These are phyloP conservation scores for Notospermus geniculatus DNA, from an alignment of 1,140 invertebrate genomes.

Conservation along the genomic window DNA sequence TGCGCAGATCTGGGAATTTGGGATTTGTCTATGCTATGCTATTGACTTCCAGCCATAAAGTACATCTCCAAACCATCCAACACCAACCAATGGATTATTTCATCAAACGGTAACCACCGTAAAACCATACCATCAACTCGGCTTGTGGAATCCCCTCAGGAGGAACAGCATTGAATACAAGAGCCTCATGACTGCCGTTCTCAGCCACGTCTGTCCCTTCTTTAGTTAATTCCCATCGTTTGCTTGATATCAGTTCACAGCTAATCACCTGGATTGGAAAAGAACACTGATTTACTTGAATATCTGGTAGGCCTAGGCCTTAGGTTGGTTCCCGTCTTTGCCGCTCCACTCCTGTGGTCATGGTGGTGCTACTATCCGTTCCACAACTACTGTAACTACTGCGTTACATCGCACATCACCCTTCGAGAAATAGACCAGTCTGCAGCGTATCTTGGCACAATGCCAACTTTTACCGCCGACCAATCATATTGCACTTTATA, in stretches of 20 bases:
- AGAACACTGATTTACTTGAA: background rate
- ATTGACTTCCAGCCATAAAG: no score
- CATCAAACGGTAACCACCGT: constrained; percentile 13
- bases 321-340: background rate
- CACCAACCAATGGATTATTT: no score
- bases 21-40: no score
- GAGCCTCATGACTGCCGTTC: constrained; percentile 89
- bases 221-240: constrained; percentile 73
- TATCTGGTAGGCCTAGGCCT: background rate
- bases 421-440: no score
- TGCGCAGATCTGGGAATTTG: no score
- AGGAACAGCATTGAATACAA: constrained; percentile 73
- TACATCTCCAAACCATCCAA: no score
- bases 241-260: constrained; percentile 61
- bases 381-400: background rate
- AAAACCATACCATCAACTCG: constrained; percentile 67
- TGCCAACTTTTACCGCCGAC: no score
- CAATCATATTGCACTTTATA: no score
- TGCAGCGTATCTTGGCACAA: no score
- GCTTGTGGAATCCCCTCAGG: constrained; percentile 72
- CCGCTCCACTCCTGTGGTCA: constrained; percentile 1
- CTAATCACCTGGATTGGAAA: constrained; percentile 63
- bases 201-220: constrained; percentile 80
- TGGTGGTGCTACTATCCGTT: background rate
- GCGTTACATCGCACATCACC: no score